A percentile compares a stretch with the other conserved stretches of the same genome.
Conservation (phyloP, 2,797 vertebrate genomes). For the Poecilia wingei region DNA sequence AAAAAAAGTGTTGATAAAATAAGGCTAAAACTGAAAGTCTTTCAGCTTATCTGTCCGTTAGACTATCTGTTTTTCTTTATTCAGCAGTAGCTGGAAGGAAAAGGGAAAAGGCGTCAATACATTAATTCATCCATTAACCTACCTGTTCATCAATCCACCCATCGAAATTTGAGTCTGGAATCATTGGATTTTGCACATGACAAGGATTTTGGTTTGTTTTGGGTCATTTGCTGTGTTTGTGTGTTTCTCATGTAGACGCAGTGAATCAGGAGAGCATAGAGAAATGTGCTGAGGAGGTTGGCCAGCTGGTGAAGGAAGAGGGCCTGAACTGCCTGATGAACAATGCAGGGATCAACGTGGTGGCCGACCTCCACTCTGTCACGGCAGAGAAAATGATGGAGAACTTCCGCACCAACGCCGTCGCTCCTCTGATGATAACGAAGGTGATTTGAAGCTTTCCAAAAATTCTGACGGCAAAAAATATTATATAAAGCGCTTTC, state of each 20-base stretch:
- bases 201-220: background rate
- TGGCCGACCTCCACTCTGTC: slow-evolving; percentile 78
- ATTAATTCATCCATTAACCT: background rate
- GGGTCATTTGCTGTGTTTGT: background rate
- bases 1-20: background rate
- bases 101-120: too few species aligned
- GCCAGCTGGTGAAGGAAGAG: slow-evolving; percentile 74
- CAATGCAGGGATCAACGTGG: slow-evolving; percentile 83
- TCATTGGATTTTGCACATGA: background rate
- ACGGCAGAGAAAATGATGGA: slow-evolving; percentile 83
- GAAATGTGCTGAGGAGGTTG: slow-evolving; percentile 76
- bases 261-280: slow-evolving; percentile 82
- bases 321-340: slow-evolving; percentile 86
- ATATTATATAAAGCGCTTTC: background rate
- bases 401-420: slow-evolving; percentile 81
- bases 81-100: too few species aligned
- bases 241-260: slow-evolving; percentile 70
- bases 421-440: slow-evolving; percentile 84
- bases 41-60: background rate
- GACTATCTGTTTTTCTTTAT: background rate
- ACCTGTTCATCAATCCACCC: background rate
- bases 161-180: background rate
- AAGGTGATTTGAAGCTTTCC: slow-evolving; percentile 68
- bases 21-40: background rate
- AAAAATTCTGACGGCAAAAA: background rate